phyloP scores from a whole-genome alignment of 2,113 vertebrate species.

The Phocoena sinus region DNA sequence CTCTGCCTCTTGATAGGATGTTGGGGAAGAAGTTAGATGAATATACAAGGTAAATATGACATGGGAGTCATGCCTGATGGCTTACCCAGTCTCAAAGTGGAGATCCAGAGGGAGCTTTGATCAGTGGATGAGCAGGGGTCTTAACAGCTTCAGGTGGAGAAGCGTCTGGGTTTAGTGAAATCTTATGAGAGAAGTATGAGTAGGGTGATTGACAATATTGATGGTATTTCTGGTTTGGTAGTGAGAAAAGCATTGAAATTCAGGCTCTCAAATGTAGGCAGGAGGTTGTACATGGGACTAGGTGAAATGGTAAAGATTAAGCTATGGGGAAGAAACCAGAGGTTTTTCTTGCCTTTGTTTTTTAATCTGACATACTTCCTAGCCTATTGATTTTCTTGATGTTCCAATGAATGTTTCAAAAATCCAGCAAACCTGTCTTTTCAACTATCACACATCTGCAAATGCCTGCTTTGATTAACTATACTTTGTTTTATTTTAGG shows the following conservation, averaged over 20 bases:
- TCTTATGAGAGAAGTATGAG: neutral
- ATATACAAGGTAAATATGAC: neutral
- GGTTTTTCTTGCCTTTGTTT: neutral
- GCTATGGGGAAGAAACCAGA: neutral
- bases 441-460: neutral
- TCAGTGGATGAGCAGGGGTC: neutral
- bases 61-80: neutral
- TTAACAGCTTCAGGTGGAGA: neutral
- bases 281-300: neutral
- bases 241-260: neutral
- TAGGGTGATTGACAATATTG: neutral
- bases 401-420: neutral
- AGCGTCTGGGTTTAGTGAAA: neutral
- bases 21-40: neutral
- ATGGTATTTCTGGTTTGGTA: neutral
- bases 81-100: neutral
- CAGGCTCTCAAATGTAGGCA: neutral
- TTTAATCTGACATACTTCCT: neutral
- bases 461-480: slow-evolving; percentile 14
- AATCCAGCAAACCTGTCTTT: neutral
- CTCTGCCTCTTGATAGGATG: neutral
- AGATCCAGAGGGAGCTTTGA: neutral
- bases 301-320: neutral
- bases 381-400: neutral
- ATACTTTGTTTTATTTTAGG: neutral